phyloP scores from a whole-genome alignment of 2,113 vertebrate genomes.

The Junco hyemalis region DNA sequence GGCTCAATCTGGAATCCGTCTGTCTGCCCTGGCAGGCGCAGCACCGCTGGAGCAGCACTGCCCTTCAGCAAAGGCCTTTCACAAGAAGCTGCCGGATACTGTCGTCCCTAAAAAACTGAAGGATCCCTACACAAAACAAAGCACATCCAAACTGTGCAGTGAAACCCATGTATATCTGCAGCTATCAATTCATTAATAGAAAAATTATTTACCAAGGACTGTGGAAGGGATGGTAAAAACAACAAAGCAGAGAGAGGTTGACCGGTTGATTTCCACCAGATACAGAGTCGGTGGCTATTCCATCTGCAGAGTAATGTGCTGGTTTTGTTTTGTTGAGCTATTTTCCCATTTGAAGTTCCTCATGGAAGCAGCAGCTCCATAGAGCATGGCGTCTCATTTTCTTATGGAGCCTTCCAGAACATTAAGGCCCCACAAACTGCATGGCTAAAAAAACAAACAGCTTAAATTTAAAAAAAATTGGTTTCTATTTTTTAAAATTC shows the following conservation, averaged over 20 bases:
- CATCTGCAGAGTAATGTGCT: not conserved
- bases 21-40: fast-evolving
- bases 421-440: not conserved
- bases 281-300: not conserved
- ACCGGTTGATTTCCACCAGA: not conserved
- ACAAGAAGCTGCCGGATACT: not conserved
- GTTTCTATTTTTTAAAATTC: not conserved
- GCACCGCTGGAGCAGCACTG: fast-evolving
- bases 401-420: not conserved
- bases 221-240: not conserved
- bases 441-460: not conserved
- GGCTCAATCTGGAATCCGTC: not conserved
- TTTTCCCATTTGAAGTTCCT: not conserved
- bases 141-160: not conserved
- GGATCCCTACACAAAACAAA: not conserved
- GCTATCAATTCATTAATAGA: not conserved
- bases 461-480: not conserved
- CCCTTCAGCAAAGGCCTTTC: not conserved
- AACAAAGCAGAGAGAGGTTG: not conserved
- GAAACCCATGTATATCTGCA: not conserved
- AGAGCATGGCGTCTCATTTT: not conserved
- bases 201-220: not conserved
- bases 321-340: not conserved
- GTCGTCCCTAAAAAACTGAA: not conserved
- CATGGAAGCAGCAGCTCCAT: fast-evolving